Base-by-base conservation (phyloP, 1,140 invertebrate genomes). In the Phocides pigmalion region DNA sequence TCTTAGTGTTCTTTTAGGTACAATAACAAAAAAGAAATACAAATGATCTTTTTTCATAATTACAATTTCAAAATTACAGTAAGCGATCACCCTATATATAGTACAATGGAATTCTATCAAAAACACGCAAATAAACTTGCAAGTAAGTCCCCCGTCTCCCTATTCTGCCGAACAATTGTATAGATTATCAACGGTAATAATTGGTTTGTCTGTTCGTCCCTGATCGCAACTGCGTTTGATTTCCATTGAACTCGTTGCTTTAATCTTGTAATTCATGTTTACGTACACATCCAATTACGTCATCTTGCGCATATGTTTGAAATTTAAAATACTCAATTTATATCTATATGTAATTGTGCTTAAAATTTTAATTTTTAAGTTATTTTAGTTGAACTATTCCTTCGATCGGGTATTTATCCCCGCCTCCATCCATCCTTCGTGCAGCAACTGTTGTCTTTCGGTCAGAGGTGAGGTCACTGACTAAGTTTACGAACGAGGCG, bases 111-210 rank as follows among this genome's bases (percentile, higher is more conserved):
- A 66, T 78, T 78, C 72, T 66, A 76, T 77, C 72, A 75, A 70
- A 73, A 76, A 77, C 68, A 82, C 70, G 63, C 71, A 67, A 71
- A 37, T 68, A 73, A 62, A 61, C 63, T 58, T 42, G 9, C 54
- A 58, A 44, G 51, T 66, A 54, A 56, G 72, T 67, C 79, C 77
- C 77, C 72, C 64, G 49, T 35, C 51, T 22, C 49, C 25, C 54
- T 28, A 62, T 74, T 17, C 47, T 66, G 69, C 59, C 67, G 74
- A 81, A 76, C 80, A 84, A 82, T 79, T 72, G 74, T 70, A 58
- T 67, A 75, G 81, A 88, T 88, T 82, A 86, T 82, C 82, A 79
- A 81, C 74, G 81, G 70, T 71, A 76, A 76, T 89, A 89, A 89
- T 89, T 89, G 86, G 84, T 85, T 88, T 88, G 75, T 76, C 66